A percentile compares a stretch with the other conserved stretches of the same genome.
These are phyloP conservation scores for Drosophila santomea DNA, from an alignment of 1,140 invertebrate species.

Conservation along the genomic window DNA sequence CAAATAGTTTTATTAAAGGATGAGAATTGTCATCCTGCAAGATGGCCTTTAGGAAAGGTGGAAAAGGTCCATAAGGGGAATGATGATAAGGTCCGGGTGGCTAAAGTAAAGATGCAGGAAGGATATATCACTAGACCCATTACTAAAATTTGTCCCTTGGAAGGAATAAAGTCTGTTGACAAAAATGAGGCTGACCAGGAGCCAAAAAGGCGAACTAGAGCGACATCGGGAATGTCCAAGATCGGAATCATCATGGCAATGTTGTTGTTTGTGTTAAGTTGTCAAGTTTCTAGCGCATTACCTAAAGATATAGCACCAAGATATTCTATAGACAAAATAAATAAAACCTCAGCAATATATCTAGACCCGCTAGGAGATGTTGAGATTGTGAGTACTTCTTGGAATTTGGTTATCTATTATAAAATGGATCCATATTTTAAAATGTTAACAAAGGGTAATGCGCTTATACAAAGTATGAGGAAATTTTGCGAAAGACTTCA, in stretches of 20 bases:
- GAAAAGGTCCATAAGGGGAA: background rate
- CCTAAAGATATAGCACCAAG: background rate
- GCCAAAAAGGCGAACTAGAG: background rate
- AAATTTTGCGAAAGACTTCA: too few relatives aligned
- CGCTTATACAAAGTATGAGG: too few relatives aligned
- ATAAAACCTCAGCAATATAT: background rate
- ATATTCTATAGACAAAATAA: too few relatives aligned
- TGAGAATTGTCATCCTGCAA: background rate
- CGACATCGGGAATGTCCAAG: background rate
- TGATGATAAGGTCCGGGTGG: background rate
- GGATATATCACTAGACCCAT: background rate
- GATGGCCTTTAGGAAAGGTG: background rate
- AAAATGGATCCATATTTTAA: conserved; percentile 7
- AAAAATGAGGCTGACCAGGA: background rate
- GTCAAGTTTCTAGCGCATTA: background rate
- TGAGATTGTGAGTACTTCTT: conserved; percentile 10
- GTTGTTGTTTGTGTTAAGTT: background rate
- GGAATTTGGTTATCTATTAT: conserved; percentile 1
- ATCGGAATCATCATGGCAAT: background rate
- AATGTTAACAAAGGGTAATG: background rate
- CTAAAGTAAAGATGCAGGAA: background rate
- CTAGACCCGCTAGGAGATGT: conserved; percentile 18
- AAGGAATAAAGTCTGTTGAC: conserved; percentile 1
- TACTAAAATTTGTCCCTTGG: background rate
- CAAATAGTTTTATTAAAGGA: background rate